A percentile compares a stretch with the other conserved stretches of the same genome.
Conservation (phyloP, 2,888 invertebrate genomes). For the Kuschelorhynchus macadamiae region DNA sequence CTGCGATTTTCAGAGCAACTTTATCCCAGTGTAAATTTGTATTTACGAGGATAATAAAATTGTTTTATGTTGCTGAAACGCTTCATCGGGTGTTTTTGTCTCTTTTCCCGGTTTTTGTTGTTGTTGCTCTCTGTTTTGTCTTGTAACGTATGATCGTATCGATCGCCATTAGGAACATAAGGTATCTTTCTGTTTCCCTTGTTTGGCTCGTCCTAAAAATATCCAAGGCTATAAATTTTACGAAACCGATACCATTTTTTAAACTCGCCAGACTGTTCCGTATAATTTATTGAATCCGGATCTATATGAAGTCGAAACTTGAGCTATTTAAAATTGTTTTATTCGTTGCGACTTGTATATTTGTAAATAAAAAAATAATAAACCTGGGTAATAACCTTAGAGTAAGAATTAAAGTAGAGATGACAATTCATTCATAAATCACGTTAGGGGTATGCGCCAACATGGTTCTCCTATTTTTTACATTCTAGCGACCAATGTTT, state of each 20-base stretch:
- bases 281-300: conserved; percentile 18
- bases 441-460: no score
- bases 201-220: conserved; percentile 28
- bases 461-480: no score
- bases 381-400: no score
- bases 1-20: conserved; percentile 42
- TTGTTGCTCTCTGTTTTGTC: conserved; percentile 32
- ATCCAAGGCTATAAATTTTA: conserved; percentile 24
- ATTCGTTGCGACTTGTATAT: no score
- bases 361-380: no score
- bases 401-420: no score
- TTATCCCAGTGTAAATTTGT: conserved; percentile 48
- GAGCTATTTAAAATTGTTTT: no score
- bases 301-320: conserved; percentile 3
- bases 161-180: conserved; percentile 40
- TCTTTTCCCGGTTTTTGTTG: conserved; percentile 34
- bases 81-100: conserved; percentile 29
- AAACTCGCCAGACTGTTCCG: conserved; percentile 11
- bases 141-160: conserved; percentile 35
- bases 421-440: no score
- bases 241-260: conserved; percentile 19
- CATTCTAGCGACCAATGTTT: no score
- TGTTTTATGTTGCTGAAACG: conserved; percentile 39
- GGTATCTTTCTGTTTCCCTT: conserved; percentile 24
- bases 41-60: conserved; percentile 46